Evolutionary conservation across 2,888 invertebrate genomes (phyloP), one percentile per base, ranked within the genome.

Genomic region (Trichacis sp.): DNA sequence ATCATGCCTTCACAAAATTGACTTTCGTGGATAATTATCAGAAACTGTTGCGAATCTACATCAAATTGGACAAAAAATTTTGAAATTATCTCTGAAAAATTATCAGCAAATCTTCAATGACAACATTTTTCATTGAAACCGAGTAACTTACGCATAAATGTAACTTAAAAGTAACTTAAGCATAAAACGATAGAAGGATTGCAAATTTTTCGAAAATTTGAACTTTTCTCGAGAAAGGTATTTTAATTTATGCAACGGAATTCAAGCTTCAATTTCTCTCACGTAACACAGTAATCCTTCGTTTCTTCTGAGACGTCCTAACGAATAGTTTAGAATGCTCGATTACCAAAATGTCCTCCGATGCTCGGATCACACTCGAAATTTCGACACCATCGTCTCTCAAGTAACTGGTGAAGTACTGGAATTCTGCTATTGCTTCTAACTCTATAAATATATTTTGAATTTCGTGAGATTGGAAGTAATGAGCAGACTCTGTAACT

Each of bases 171-270:
- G n/a, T n/a, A n/a, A n/a, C n/a, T n/a, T n/a, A n/a, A n/a, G 3
- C 24, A 24, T 24, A 8, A 24, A 24, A 24, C 3, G 4, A 5
- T 5, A 3, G 24, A 24, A 24, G 3, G 4, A 5, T 8, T 24
- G 24, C 3, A 5, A 24, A 24, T 8, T 24, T 24, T 3, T 3
- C 24, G 24, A 24, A 8, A 24, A 3, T 8, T 5, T 24, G 8
- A 24, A 5, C 8, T 24, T 24, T 60, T 67, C 1, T 73, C 8
- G 0, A 74, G 69, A 3, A 43, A 78, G 54, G 2, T 47, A 53
- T 19, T 70, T 62, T 24, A 83, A 68, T 8, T 80, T 55, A 0
- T 79, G 66, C 0, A 73, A 1, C 0, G 83, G 83, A 1, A 83
- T 65, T 0, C 74, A 1, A 1, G 63, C 69, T 24, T 63, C 55